phyloP scores from a whole-genome alignment of 2,797 vertebrate species.

The Peromyscus attwateri region DNA sequence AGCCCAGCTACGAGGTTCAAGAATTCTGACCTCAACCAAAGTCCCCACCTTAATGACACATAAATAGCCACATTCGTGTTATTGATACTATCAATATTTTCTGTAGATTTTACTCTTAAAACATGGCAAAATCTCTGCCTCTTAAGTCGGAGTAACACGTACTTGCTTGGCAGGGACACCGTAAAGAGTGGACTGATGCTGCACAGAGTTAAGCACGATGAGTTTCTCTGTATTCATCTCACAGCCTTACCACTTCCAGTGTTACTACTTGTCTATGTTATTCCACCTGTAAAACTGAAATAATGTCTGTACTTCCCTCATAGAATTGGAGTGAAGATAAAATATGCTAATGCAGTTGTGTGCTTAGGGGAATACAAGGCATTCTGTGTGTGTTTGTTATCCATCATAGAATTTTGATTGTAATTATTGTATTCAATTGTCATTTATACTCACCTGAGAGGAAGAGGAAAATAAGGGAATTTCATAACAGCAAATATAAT shows the following conservation, averaged over 20 bases:
- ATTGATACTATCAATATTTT: background rate
- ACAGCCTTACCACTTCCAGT: background rate
- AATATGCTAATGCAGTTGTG: background rate
- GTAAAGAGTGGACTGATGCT: background rate
- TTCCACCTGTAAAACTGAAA: slow-evolving; percentile 23
- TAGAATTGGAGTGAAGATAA: background rate
- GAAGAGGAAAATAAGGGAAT: background rate
- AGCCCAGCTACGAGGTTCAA: background rate
- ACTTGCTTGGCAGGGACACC: background rate
- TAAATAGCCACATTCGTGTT: background rate
- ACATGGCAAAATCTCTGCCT: background rate
- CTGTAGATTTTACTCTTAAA: background rate
- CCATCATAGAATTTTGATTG: background rate
- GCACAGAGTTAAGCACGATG: background rate
- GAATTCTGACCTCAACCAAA: slow-evolving; percentile 28
- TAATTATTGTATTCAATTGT: background rate
- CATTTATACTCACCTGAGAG: background rate
- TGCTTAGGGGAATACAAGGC: background rate
- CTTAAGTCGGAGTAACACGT: background rate
- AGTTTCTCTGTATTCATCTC: background rate
- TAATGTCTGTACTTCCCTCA: background rate
- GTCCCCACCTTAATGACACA: background rate
- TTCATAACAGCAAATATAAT: background rate
- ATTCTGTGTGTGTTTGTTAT: background rate
- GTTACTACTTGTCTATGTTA: background rate